Conservation (phyloP, 92 coral and sea anemone genomes). For the Heliopora coerulea region DNA sequence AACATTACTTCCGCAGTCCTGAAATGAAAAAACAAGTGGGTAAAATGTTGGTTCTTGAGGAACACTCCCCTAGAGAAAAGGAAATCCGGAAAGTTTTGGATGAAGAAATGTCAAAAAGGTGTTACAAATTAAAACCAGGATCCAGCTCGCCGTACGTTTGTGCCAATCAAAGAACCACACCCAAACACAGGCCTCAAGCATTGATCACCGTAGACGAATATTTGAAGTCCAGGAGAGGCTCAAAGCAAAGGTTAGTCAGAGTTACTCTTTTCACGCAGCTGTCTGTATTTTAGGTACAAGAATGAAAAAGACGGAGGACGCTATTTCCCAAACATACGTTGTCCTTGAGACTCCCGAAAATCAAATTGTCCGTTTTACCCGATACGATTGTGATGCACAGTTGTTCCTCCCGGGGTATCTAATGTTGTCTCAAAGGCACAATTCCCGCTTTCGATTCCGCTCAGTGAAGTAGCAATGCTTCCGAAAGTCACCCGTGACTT, state of each 20-base stretch:
- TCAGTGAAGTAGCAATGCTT: no score
- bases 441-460: no score
- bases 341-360: no score
- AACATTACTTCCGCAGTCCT: slow-evolving; percentile 76
- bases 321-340: no score
- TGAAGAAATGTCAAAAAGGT: slow-evolving; percentile 78
- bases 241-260: slow-evolving; percentile 61
- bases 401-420: no score
- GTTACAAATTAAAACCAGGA: slow-evolving; percentile 78
- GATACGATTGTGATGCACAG: no score
- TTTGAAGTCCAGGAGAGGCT: slow-evolving; percentile 80
- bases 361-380: no score
- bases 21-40: slow-evolving; percentile 74
- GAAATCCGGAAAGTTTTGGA: slow-evolving; percentile 71
- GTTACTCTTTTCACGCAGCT: no score
- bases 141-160: slow-evolving; percentile 88
- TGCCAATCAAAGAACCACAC: slow-evolving; percentile 61
- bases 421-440: no score
- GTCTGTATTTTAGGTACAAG: no score
- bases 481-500: no score
- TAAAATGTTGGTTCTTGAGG: slow-evolving; percentile 62
- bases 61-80: slow-evolving; percentile 64
- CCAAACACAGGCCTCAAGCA: slow-evolving; percentile 81
- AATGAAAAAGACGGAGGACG: no score
- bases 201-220: slow-evolving; percentile 80